phyloP scores from a whole-genome alignment of 1,140 invertebrate genomes.

The Kradibia gibbosae region DNA sequence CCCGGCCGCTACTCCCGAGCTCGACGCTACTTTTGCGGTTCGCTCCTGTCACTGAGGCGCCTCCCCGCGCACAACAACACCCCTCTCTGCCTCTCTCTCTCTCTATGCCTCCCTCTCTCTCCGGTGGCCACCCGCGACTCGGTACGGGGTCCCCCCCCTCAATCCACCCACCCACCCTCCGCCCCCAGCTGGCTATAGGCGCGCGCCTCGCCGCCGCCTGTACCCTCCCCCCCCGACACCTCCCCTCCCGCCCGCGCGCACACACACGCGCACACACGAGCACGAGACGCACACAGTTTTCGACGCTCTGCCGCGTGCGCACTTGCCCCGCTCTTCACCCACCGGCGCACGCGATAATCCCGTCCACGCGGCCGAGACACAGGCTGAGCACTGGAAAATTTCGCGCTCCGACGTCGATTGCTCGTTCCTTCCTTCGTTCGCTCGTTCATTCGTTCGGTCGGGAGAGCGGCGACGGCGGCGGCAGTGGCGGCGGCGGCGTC shows the following conservation, averaged over 20 bases:
- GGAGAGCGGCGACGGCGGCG: constrained; percentile 7
- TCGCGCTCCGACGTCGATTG: constrained; percentile 17
- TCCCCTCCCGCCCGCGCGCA: background rate
- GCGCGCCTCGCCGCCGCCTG: background rate
- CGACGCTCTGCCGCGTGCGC: background rate
- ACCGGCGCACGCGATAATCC: constrained; percentile 19
- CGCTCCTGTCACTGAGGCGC: constrained; percentile 30
- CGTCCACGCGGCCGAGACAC: constrained; percentile 47
- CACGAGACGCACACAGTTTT: background rate
- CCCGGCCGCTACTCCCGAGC: background rate
- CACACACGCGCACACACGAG: background rate
- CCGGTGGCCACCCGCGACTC: too few species aligned
- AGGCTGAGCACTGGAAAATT: constrained; percentile 49
- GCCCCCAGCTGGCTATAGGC: too few species aligned
- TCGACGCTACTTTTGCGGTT: background rate
- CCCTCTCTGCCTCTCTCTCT: background rate
- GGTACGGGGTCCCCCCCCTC: too few species aligned
- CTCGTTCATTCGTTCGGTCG: background rate
- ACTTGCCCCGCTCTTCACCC: background rate
- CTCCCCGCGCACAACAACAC: constrained; percentile 19
- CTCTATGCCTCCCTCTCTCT: constrained; percentile 1
- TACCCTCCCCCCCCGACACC: background rate
- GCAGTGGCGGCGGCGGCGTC: background rate
- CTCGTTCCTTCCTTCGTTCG: too few species aligned
- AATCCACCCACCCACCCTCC: too few species aligned